Evolutionary conservation across 2,888 invertebrate genomes (phyloP), one percentile per base, ranked within the genome.

Genomic region (Gisinianus flammeolus): DNA sequence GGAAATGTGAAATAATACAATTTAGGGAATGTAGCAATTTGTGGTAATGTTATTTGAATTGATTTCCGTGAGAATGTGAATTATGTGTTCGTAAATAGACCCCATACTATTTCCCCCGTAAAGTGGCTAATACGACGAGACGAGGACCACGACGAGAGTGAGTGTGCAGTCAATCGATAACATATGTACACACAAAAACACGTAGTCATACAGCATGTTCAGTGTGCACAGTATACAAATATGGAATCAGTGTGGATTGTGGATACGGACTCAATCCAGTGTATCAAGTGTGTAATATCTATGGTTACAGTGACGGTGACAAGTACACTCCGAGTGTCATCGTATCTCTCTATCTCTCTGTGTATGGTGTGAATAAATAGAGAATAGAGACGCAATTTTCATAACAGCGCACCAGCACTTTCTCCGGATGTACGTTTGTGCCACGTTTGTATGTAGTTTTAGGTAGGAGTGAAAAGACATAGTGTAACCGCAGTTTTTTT

Each of bases 1-100:
- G 26, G 16, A 64, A 30, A 62, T 2, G 26, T 12, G 22, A 62
- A 64, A 64, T 64, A 64, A 64, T 19, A 30, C 30, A 28, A 28
- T 28, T 28, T 64, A 56, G 64, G 26, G 22, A 62, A 12, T 44
- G 44, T 44, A 19, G 64, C 16, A 28, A 22, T 64, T 64, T 24
- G 30, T 64, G 64, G 64, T 64, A 64, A 64, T 64, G 24, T 64
- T 28, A 44, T 44, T 44, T 44, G 44, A 44, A 44, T 44, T 44
- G 16, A 44, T 44, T 44, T 44, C 44, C 44, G 44, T 44, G 44
- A 44, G 44, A 44, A 44, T 6, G 2, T 12, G 5, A 12, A 16
- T 12, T 2, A 44, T 44, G 44, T 44, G 44, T 44, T 44, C 19
- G 44, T 44, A 44, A 44, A 44, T 44, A 44, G 44, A 44, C 44